Evolutionary conservation across 1,140 invertebrate species (phyloP).

Genomic region (Lepidurus packardi): DNA sequence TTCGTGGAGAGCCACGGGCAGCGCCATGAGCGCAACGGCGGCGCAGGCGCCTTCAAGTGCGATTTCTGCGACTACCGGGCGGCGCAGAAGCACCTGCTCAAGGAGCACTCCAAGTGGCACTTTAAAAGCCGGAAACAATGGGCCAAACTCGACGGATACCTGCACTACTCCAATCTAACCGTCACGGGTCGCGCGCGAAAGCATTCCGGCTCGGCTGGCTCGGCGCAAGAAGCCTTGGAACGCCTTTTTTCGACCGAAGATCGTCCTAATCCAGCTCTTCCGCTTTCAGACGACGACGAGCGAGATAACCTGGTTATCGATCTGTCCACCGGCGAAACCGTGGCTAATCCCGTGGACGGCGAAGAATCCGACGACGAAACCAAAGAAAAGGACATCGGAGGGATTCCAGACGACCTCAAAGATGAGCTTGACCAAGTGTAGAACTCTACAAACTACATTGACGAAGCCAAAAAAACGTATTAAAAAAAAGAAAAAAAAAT

Average conservation of each 20-base stretch:
- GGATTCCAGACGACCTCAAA: not conserved
- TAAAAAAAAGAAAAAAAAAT: not conserved
- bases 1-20: constrained; percentile 66
- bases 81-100: constrained; percentile 65
- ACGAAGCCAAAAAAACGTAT: not conserved
- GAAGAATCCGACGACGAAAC: not conserved
- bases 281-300: not conserved
- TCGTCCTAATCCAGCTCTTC: not conserved
- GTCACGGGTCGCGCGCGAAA: not conserved
- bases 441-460: not conserved
- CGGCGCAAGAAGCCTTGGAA: not conserved
- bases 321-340: not conserved
- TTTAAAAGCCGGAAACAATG: constrained; percentile 55
- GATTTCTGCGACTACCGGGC: constrained; percentile 78
- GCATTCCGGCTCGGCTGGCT: not conserved
- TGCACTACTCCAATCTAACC: constrained; percentile 44
- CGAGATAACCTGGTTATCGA: not conserved
- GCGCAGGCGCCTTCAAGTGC: constrained; percentile 59
- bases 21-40: constrained; percentile 58
- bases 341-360: not conserved
- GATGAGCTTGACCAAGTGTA: not conserved
- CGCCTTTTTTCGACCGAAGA: not conserved
- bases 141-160: constrained; percentile 56
- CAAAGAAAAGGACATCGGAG: not conserved
- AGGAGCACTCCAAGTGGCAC: constrained; percentile 74